A percentile compares a stretch with the other conserved stretches of the same genome.
phyloP scores from a whole-genome alignment of 2,113 vertebrate species.

The Haemorhous mexicanus region DNA sequence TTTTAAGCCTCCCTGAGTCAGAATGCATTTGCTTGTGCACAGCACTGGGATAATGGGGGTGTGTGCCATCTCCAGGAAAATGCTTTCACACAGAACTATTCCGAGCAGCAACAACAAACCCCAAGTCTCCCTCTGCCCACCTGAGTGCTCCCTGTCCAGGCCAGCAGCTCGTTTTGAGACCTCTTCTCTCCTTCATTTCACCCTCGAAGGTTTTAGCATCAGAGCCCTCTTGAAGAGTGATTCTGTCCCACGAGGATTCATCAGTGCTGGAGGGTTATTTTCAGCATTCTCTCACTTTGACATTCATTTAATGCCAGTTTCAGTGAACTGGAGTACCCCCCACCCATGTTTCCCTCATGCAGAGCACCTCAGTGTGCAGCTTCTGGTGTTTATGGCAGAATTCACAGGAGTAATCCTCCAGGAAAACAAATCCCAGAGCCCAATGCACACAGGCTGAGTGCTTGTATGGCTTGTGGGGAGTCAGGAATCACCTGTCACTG shows the following conservation, averaged over 20 bases:
- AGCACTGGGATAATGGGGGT: not conserved
- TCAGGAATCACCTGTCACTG: conserved; percentile 11
- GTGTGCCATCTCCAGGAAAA: not conserved
- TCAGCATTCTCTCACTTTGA: not conserved
- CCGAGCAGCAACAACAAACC: not conserved
- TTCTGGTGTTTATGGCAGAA: not conserved
- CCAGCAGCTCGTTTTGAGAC: not conserved
- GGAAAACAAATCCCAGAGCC: not conserved
- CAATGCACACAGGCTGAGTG: not conserved
- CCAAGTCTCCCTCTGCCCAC: not conserved
- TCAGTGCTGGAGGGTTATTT: not conserved
- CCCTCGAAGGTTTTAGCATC: not conserved
- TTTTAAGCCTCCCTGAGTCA: not conserved
- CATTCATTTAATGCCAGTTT: not conserved
- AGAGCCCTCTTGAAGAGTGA: not conserved
- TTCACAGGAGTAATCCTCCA: not conserved
- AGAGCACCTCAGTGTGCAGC: not conserved
- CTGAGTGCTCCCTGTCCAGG: not conserved
- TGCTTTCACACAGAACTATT: not conserved
- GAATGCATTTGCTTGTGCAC: not conserved
- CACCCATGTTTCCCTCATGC: not conserved
- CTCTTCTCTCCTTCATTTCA: not conserved
- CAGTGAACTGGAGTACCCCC: not conserved
- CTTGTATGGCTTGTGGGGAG: not conserved
- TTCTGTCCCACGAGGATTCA: not conserved